Base-by-base conservation (phyloP, 1,140 invertebrate species). In the Cydia fagiglandana region DNA sequence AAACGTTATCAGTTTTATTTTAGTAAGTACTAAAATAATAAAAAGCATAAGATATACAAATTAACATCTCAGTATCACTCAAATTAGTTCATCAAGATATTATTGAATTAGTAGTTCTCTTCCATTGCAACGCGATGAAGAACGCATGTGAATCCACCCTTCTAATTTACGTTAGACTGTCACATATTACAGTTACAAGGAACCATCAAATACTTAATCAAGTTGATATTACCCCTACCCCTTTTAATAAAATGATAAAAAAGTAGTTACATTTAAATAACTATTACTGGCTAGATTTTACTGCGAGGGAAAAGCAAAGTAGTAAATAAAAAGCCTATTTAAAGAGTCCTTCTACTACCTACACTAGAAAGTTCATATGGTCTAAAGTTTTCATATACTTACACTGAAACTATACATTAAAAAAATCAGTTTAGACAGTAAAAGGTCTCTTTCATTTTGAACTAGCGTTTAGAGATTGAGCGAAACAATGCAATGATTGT, bases 21-120 rank as follows among this genome's bases (percentile, higher is more conserved):
- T 61, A 24, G 56, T 56, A 56, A 56, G 53, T 56, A 56, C 53
- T 56, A 56, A 56, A 61, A 61, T 61, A 24, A 9, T 24, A 24
- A 17, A 61, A 61, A 10, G 20, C 5, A 61, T 4, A 30, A 30
- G 30, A 15, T n/a, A 61, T 61, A 61, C 53, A 56, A 56, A 56
- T 56, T 17, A 5, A 56, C 53, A 56, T 56, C 53, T 56, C 53
- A n/a, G 53, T 17, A 56, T 17, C 6, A 17, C 53, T 7, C 15
- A 56, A n/a, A 56, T 56, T 56, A 61, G 56, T 61, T 61, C 20
- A 61, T 61, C 56, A 24, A 61, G 10, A 24, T 61, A 61, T 61
- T 61, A 61, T 61, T 61, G 3, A 61, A n/a, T 61, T 24, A 61
- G 56, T 61, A 61, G 53, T 61, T 10, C 24, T 61, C 17, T 61